Base-by-base conservation (phyloP, 1,140 invertebrate species). In the Drosophila orosa region DNA sequence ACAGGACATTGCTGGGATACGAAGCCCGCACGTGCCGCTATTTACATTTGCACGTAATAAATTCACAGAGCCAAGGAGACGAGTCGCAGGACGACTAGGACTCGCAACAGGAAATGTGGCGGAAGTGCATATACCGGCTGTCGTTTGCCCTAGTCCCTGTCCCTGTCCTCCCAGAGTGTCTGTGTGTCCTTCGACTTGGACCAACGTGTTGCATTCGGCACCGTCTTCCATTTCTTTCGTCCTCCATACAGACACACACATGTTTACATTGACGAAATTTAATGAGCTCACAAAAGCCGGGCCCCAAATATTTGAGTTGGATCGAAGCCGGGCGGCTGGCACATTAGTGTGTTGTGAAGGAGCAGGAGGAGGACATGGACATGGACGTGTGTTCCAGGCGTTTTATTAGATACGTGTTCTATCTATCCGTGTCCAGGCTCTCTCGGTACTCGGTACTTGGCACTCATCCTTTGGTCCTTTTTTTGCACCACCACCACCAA, bases 1-100 rank as follows among this genome's bases (percentile, higher is more conserved):
- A 54, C 40, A 45, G 45, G 13, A 35, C 15, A 33, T 22, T 24
- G 52, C 40, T 40, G 37, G 44, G 44, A 45, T 42, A 54, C 42
- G 45, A 40, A 29, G 57, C 45, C 54, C 73, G 89, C 78, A 91
- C 89, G 87, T 90, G 89, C 89, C 68, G 74, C 89, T 89, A 90
- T 90, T 90, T 90, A 90, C 87, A 90, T 89, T 90, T 90, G 80
- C 89, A 90, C 87, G 78, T 90, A 82, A 91, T 90, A 90, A 90
- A 90, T 90, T 89, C 80, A 62, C 42, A 67, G 67, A 62, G 57
- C 71, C 54, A 57, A 45, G 29, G 31, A 54, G 50, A 44, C 33
- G 40, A 66, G 42, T 35, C 19, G 27, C 12, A 48, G 60, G 19
- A 50, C 56, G 48, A 37, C 17, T 33, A 29, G 27, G 66, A 79